These are phyloP conservation scores for Buathra laborator DNA, from an alignment of 2,888 invertebrate genomes.

Conservation along the genomic window DNA sequence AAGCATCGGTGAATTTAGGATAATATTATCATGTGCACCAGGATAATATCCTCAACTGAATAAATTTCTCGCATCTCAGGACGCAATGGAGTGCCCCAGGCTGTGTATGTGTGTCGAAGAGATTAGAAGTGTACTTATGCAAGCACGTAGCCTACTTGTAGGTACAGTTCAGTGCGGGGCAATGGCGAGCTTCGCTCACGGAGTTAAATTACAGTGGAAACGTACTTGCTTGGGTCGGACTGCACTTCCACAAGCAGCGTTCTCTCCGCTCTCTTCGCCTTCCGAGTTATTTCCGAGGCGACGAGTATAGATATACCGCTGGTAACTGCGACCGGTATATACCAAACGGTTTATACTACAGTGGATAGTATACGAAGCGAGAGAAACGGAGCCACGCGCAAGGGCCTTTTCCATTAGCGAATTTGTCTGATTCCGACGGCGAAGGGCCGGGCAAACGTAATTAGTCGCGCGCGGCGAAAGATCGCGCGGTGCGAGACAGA, in stretches of 20 bases:
- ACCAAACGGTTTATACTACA: conserved; percentile 10
- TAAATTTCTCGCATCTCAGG: conserved; percentile 33
- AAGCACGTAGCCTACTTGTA: conserved; percentile 48
- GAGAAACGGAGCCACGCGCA: conserved; percentile 7
- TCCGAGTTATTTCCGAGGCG: conserved; percentile 42
- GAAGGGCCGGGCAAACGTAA: conserved; percentile 72
- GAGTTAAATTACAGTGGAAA: conserved; percentile 64
- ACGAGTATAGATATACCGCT: conserved; percentile 21
- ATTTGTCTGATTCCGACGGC: conserved; percentile 71
- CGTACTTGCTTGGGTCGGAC: conserved; percentile 60
- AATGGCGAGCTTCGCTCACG: conserved; percentile 34
- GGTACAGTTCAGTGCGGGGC: conserved; percentile 36
- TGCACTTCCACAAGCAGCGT: conserved; percentile 26
- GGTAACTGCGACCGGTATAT: conserved; percentile 11
- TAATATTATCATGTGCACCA: conserved; percentile 21
- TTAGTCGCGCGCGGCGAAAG: conserved; percentile 70
- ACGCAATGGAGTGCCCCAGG: neutral
- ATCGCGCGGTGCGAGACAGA: conserved; percentile 18
- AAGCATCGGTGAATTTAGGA: conserved; percentile 19
- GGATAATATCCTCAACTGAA: conserved; percentile 42
- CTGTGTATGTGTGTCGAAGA: conserved; percentile 48
- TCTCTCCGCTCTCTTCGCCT: neutral
- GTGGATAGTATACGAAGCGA: conserved; percentile 33
- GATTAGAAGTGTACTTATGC: conserved; percentile 58
- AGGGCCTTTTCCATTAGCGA: conserved; percentile 69